These are phyloP conservation scores for Iguana delicatissima DNA, from an alignment of 2,797 vertebrate genomes.

Conservation along the genomic window DNA sequence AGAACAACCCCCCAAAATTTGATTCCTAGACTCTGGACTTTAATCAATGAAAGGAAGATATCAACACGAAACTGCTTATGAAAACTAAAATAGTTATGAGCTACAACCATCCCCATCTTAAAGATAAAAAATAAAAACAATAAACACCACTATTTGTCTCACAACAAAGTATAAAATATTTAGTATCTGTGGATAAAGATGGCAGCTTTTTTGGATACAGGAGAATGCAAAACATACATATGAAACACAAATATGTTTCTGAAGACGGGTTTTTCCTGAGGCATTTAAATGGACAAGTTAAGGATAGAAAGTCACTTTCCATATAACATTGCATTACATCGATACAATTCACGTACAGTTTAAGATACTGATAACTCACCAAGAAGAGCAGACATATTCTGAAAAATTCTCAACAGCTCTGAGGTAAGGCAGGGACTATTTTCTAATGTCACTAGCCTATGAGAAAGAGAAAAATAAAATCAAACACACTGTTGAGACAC, in stretches of 20 bases:
- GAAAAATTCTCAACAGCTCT: slow-evolving; percentile 95
- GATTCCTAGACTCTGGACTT: not conserved
- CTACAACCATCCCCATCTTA: not conserved
- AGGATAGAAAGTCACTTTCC: not conserved
- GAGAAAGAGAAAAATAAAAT: slow-evolving; percentile 10
- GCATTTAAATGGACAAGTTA: not conserved
- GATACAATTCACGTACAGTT: not conserved
- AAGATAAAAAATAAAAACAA: not conserved
- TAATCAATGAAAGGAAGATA: not conserved
- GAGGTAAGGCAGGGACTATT: slow-evolving; percentile 92
- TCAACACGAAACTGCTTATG: not conserved
- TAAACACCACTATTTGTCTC: not conserved
- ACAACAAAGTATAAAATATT: not conserved
- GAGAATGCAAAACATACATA: not conserved
- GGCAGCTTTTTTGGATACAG: not conserved
- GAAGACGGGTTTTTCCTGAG: not conserved
- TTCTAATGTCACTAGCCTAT: slow-evolving; percentile 96
- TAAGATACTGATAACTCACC: slow-evolving; percentile 83
- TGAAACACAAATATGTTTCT: slow-evolving; percentile 25
- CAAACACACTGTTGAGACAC: not conserved
- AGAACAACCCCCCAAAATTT: not conserved
- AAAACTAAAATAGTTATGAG: not conserved
- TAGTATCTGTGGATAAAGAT: not conserved
- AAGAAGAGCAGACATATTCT: slow-evolving; percentile 96
- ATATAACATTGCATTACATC: not conserved